Conservation (phyloP, 2,888 invertebrate species). For the Malthinus flaveolus region DNA sequence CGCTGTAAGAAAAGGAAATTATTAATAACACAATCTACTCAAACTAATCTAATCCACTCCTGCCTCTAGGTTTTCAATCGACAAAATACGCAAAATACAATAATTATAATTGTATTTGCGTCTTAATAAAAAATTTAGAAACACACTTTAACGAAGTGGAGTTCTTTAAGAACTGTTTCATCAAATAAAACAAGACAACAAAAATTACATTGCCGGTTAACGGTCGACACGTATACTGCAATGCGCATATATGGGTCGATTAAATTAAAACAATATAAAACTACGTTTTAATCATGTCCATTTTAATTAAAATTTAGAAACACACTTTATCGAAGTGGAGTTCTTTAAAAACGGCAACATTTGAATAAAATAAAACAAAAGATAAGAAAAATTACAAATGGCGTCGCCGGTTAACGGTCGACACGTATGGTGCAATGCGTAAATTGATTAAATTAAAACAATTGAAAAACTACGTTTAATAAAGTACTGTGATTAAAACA, state of each 20-base stretch:
- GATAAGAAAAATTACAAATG: not conserved
- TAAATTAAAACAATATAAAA: not conserved
- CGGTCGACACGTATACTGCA: not conserved
- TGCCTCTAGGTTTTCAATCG: too few relatives aligned
- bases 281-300: not conserved
- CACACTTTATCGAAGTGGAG: too few relatives aligned
- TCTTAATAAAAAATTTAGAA: too few relatives aligned
- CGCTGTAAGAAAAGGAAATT: not conserved
- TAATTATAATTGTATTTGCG: too few relatives aligned
- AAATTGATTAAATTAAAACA: not conserved
- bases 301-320: too few relatives aligned
- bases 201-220: too few relatives aligned
- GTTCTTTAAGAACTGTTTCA: too few relatives aligned
- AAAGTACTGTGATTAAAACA: conserved; percentile 9
- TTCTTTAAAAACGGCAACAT: too few relatives aligned
- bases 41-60: not conserved
- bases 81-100: too few relatives aligned
- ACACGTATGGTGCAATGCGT: not conserved
- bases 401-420: not conserved
- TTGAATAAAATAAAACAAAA: not conserved
- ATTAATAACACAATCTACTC: not conserved
- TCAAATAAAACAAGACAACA: too few relatives aligned
- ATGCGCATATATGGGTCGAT: not conserved
- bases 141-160: too few relatives aligned
- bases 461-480: not conserved